phyloP scores from a whole-genome alignment of 2,113 vertebrate genomes.

The Thamnaconus septentrionalis region DNA sequence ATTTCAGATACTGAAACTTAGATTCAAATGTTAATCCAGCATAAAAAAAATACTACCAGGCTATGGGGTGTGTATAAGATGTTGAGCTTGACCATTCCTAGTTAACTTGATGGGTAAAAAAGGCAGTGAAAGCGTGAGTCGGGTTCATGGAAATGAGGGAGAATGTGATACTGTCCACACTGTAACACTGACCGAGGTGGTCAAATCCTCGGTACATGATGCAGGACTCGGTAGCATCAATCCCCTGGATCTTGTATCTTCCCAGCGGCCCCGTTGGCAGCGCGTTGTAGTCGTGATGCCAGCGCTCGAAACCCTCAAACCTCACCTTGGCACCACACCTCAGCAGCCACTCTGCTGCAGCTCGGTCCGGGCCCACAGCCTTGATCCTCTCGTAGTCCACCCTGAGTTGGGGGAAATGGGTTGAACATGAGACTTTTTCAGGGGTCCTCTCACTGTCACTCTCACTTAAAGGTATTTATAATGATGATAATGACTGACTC shows the following conservation, averaged over 20 bases:
- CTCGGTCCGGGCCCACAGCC: slow-evolving; percentile 86
- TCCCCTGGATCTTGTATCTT: slow-evolving; percentile 87
- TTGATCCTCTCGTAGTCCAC: slow-evolving; percentile 91
- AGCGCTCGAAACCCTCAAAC: slow-evolving; percentile 85
- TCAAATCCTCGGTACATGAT: slow-evolving; percentile 95
- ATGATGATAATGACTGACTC: too few species aligned
- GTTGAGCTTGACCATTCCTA: too few species aligned
- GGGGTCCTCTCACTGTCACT: too few species aligned
- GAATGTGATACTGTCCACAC: not conserved
- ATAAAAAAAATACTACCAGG: too few species aligned
- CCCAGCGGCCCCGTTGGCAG: slow-evolving; percentile 85
- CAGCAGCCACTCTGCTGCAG: slow-evolving; percentile 93
- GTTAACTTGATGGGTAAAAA: too few species aligned
- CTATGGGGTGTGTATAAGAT: too few species aligned
- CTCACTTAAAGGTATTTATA: too few species aligned
- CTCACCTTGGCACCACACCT: slow-evolving; percentile 90
- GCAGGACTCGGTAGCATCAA: slow-evolving; percentile 91
- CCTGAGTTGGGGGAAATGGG: slow-evolving; percentile 60
- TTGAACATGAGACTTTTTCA: too few species aligned
- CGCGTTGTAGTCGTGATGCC: slow-evolving; percentile 91
- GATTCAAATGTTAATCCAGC: too few species aligned
- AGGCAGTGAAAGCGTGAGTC: too few species aligned
- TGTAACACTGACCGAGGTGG: slow-evolving; percentile 81
- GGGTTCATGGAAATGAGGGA: not conserved
- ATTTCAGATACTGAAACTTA: too few species aligned